phyloP scores from a whole-genome alignment of 2,113 vertebrate genomes.

The Cyprinodon brontotheroides region DNA sequence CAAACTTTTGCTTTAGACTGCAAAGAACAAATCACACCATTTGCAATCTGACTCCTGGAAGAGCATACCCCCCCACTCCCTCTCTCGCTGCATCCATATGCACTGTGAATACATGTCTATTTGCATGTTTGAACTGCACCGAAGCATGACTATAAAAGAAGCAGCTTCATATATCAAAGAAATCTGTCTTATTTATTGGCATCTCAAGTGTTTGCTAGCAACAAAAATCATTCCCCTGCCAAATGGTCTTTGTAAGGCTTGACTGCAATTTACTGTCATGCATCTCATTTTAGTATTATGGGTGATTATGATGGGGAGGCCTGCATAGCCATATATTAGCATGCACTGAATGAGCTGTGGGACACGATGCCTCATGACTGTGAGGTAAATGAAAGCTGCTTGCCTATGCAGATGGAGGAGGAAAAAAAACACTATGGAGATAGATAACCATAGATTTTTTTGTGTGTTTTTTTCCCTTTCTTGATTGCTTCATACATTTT shows the following conservation, averaged over 20 bases:
- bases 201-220: slow-evolving; percentile 73
- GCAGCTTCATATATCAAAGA: slow-evolving; percentile 74
- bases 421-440: slow-evolving; percentile 56
- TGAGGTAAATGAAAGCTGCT: slow-evolving; percentile 71
- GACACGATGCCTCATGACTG: slow-evolving; percentile 68
- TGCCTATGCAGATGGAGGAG: slow-evolving; percentile 71
- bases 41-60: slow-evolving; percentile 57
- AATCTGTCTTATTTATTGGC: slow-evolving; percentile 74
- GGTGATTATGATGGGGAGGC: slow-evolving; percentile 76
- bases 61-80: slow-evolving; percentile 16
- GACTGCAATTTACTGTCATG: slow-evolving; percentile 75
- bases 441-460: slow-evolving; percentile 21
- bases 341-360: slow-evolving; percentile 73
- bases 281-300: slow-evolving; percentile 78
- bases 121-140: slow-evolving; percentile 62
- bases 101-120: slow-evolving; percentile 67
- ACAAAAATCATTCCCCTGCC: slow-evolving; percentile 72
- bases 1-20: slow-evolving; percentile 67
- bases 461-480: slow-evolving; percentile 47
- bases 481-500: slow-evolving; percentile 30
- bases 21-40: slow-evolving; percentile 68
- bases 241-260: slow-evolving; percentile 74
- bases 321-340: slow-evolving; percentile 72
- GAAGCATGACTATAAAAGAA: slow-evolving; percentile 71
- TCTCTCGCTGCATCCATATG: slow-evolving; percentile 34